phyloP scores from a whole-genome alignment of 1,140 invertebrate species.

The Pseudoatta argentina region DNA sequence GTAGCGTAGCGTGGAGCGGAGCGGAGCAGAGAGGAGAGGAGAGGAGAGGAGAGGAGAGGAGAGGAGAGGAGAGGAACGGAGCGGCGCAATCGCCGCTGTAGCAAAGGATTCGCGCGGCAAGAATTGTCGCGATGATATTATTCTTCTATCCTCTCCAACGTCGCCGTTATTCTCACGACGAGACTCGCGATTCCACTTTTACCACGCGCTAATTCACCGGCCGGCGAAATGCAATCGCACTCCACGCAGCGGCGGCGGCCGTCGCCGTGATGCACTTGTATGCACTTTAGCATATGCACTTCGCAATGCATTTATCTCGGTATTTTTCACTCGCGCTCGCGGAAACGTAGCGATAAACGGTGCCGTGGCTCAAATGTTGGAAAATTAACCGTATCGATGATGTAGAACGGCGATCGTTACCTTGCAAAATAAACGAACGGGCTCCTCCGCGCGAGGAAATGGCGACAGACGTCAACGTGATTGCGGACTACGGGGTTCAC shows the following conservation, averaged over 20 bases:
- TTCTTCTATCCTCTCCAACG: not conserved
- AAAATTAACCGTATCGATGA: not conserved
- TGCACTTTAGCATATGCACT: slow-evolving; percentile 63
- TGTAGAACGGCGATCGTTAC: slow-evolving; percentile 63
- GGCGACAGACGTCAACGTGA: slow-evolving; percentile 93
- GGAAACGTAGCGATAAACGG: not conserved
- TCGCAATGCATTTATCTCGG: slow-evolving; percentile 22
- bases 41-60: no score
- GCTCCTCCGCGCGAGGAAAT: slow-evolving; percentile 87
- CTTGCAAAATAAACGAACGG: slow-evolving; percentile 78
- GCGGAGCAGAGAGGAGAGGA: not conserved
- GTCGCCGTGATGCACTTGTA: slow-evolving; percentile 68
- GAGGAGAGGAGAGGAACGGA: not conserved
- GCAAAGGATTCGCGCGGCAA: slow-evolving; percentile 25
- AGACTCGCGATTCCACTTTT: not conserved
- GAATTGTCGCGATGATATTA: not conserved
- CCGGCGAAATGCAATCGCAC: slow-evolving; percentile 69
- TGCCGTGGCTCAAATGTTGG: not conserved
- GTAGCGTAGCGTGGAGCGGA: not conserved
- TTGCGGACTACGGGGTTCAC: slow-evolving; percentile 91
- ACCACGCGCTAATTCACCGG: slow-evolving; percentile 66
- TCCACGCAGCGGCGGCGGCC: slow-evolving; percentile 43
- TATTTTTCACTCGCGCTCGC: slow-evolving; percentile 39
- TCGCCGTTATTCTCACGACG: not conserved
- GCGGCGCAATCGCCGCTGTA: not conserved